A percentile compares a stretch with the other conserved stretches of the same genome.
Evolutionary conservation across 2,797 vertebrate species (phyloP).

Genomic region (Cephalopachus bancanus): DNA sequence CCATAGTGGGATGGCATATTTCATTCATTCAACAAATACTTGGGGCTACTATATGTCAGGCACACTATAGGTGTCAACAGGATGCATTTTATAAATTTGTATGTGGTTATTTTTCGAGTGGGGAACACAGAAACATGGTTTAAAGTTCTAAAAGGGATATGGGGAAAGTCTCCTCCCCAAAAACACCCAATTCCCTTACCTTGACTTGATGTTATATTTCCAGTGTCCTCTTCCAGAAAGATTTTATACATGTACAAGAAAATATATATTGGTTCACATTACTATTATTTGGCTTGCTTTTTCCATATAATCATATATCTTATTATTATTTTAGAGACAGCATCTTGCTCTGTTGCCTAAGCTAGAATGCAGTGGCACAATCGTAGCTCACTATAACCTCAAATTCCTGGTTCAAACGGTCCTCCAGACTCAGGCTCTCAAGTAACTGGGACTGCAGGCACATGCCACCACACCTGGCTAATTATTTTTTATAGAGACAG

Average conservation of each 20-base stretch:
- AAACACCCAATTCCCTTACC: background rate
- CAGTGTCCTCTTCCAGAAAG: background rate
- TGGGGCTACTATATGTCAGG: background rate
- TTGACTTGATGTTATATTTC: background rate
- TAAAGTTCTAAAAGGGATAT: background rate
- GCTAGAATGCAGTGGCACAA: too few species aligned
- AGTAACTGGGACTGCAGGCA: too few species aligned
- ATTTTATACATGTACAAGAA: background rate
- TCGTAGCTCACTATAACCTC: too few species aligned
- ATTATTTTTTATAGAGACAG: too few species aligned
- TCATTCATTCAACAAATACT: background rate
- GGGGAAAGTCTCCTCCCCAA: background rate
- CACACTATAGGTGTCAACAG: background rate
- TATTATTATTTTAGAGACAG: background rate
- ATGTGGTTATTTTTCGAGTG: background rate
- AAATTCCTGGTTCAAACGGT: too few species aligned
- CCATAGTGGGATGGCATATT: background rate
- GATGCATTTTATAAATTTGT: background rate
- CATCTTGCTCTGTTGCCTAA: too few species aligned
- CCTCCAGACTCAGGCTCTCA: too few species aligned
- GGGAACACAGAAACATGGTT: background rate
- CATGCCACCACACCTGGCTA: too few species aligned
- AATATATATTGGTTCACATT: background rate
- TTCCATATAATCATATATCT: background rate
- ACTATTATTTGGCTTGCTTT: background rate